Evolutionary conservation across 2,113 vertebrate species (phyloP).

Genomic region (Gasterosteus aculeatus): DNA sequence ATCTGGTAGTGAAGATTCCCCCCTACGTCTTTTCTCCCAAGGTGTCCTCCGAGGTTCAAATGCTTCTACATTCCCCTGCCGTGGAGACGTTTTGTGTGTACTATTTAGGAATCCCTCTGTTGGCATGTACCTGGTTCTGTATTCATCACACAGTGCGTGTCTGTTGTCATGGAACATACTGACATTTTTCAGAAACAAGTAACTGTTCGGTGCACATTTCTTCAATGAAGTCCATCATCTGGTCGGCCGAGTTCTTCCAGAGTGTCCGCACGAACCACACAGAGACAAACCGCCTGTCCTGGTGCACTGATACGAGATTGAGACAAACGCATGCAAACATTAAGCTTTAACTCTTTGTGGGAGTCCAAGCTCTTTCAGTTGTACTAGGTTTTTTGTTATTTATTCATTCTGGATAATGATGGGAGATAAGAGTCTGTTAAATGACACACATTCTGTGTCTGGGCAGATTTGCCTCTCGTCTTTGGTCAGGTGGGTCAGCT

Average conservation of each 20-base stretch:
- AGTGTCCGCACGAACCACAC: background rate
- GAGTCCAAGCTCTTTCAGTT: background rate
- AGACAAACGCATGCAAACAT: background rate
- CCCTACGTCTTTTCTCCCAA: background rate
- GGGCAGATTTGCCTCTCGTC: constrained; percentile 2
- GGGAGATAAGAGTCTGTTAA: background rate
- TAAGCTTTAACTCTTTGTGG: background rate
- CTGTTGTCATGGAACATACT: background rate
- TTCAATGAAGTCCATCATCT: background rate
- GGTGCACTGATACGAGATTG: background rate
- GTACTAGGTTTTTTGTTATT: background rate
- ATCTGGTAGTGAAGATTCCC: constrained; percentile 2
- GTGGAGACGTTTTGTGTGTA: background rate
- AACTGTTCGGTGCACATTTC: background rate
- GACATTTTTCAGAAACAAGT: background rate
- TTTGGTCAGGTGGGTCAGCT: constrained; percentile 25
- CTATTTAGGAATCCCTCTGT: background rate
- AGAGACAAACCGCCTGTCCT: background rate
- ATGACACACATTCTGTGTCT: constrained; percentile 31
- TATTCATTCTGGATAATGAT: background rate
- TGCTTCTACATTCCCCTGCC: background rate
- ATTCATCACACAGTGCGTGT: background rate
- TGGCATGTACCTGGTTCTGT: background rate
- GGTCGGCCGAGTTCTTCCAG: background rate
- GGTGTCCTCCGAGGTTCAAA: background rate